Base-by-base conservation (phyloP, 1,140 invertebrate genomes). In the Euura lappo region DNA sequence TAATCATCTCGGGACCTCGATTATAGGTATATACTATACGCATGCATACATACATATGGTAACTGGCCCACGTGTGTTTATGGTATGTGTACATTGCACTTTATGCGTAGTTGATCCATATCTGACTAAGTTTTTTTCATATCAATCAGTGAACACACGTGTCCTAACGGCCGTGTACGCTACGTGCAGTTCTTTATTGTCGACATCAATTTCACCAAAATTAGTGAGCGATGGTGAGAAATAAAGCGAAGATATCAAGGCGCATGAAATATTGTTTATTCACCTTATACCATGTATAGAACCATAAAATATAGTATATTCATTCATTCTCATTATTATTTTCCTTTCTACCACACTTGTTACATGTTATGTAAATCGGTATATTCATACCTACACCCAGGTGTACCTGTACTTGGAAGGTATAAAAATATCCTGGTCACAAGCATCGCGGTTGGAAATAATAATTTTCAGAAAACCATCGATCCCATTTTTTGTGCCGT, bases 71-170 rank as follows among this genome's bases (percentile, higher is more conserved):
- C 28, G 28, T 28, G 13, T 68, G 8, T 68, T 11, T 13, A 28
- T 68, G 79, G 51, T 70, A 81, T 77, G 75, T 76, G 77, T 78
- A 79, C 28, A 0, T 77, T 79, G 75, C 80, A 81, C 79, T 82
- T 77, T 81, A 83, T 74, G 75, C 74, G 81, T 79, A 73, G 70
- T 83, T 81, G 77, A 79, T 28, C 81, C 79, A 78, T 81, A 60
- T 60, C 10, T 60, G 13, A 77, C 83, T 81, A 85, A 77, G 73
- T 86, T 86, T 83, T 82, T 85, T 86, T 85, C 82, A 72, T 84
- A 83, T 85, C 79, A 74, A 81, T 82, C 73, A 85, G 85, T 85
- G 85, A 86, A 87, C 13, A 72, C 79, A 76, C 77, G 77, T 80
- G 80, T 81, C 81, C 51, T 60, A 60, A 60, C 51, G 51, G 51